These are phyloP conservation scores for Glyptemys insculpta DNA, from an alignment of 2,797 vertebrate species.

Conservation along the genomic window DNA sequence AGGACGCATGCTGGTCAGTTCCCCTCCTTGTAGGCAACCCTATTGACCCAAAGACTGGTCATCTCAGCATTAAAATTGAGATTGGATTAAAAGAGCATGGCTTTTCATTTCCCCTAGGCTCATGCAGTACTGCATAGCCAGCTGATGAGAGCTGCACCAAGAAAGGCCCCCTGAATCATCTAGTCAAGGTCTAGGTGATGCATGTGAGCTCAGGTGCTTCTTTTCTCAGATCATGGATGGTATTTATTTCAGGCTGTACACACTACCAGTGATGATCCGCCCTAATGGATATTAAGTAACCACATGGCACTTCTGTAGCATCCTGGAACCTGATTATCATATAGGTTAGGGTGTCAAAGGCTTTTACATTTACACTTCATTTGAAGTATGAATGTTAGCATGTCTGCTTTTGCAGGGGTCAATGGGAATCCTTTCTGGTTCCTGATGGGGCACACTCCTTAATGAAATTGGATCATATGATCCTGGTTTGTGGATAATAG, in stretches of 20 bases:
- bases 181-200: background rate
- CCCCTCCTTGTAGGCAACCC: too few relatives aligned
- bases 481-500: background rate
- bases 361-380: background rate
- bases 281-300: background rate
- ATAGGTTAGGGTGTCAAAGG: background rate
- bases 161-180: background rate
- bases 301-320: background rate
- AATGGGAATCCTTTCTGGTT: background rate
- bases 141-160: background rate
- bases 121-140: background rate
- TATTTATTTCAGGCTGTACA: background rate
- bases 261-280: too few relatives aligned
- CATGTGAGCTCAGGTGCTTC: background rate
- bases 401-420: background rate
- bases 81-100: background rate
- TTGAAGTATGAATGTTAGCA: background rate
- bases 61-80: background rate
- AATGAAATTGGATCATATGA: background rate
- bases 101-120: background rate
- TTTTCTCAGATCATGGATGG: background rate
- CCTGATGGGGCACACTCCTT: background rate
- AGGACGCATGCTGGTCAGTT: too few relatives aligned
- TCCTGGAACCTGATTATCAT: background rate
- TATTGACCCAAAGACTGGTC: too few relatives aligned